Base-by-base conservation (phyloP, 2,888 invertebrate species). In the Drosophila flavopinicola region DNA sequence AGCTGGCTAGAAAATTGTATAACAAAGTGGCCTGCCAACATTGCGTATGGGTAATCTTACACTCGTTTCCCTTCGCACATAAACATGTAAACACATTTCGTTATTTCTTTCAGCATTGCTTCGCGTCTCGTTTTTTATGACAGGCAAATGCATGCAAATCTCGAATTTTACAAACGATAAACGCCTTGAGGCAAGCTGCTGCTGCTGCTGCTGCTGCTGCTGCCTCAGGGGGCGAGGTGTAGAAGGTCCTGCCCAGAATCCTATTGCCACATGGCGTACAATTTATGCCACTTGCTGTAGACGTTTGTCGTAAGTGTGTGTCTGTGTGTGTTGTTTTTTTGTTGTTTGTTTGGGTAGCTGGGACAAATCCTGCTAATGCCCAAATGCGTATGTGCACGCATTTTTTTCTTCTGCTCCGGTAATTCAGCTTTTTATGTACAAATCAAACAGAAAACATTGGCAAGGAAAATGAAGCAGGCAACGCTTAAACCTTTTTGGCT, bases 91-190 rank as follows among this genome's bases (percentile, higher is more conserved):
- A 75, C 69, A 82, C 77, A 79, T 80, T 77, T 64, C 42, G 64
- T 73, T 74, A 68, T 64, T 59, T 66, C 54, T 54, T 57, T 68
- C 38, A n/a, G 25, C 54, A 35, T 53, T 53, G 37, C 49, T 56
- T 48, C n/a, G n/a, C n/a, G 44, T 38, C 58, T 45, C 48, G 30
- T 45, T 71, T 76, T 79, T 80, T 80, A 82, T 80, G 80, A 82
- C 83, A 82, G 66, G 76, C 71, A 83, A 84, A 83, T 83, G 77
- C 84, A 83, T 83, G 83, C 83, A 84, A 83, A 83, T 83, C 83
- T 78, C 70, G 84, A 82, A 84, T 84, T 82, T 83, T 82, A 82
- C 83, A 83, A 78, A 83, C 83, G 83, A 83, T 83, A 83, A 84
- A 83, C 75, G 80, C 74, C 78, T 78, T 67, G 76, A 75, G 78